Evolutionary conservation across 2,888 invertebrate species (phyloP), one percentile per base, ranked within the genome.

Genomic region (Heliconius charithonia): DNA sequence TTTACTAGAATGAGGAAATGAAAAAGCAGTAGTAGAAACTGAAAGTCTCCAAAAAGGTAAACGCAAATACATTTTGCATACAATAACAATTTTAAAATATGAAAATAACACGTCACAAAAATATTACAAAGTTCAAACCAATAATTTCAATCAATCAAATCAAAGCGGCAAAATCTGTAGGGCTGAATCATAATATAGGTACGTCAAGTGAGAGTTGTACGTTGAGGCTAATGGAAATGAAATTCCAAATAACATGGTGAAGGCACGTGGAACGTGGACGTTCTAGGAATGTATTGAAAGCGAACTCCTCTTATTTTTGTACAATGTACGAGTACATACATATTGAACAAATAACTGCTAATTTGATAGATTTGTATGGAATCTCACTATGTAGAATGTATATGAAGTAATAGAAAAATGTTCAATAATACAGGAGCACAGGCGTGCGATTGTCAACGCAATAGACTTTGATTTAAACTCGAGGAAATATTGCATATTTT

Each of bases 221-320:
- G 62, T 62, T n/a, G 19, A 56, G 62, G 76, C 45, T 66, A 73
- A 76, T 79, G 63, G 76, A 76, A 76, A 79, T 79, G 72, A 63
- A 79, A 76, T 77, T 76, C 56, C 76, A 76, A 79, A 76, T 79
- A 76, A 76, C 73, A 51, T 69, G 72, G 76, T 73, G 56, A 56
- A 56, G 56, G 72, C 70, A 67, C 67, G 71, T 75, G 75, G 70
- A 41, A 59, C 67, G 71, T 75, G 75, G 71, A 56, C 56, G 67
- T 71, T 75, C 66, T 63, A 74, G 62, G 56, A 74, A 73, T 76
- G 73, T 56, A 75, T 59, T 73, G 59, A 63, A 63, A 73, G 77
- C 25, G 66, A 62, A 77, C 63, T 32, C 71, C 70, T 77, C 51
- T 71, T 25, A 71, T 77, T 71, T 25, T 62, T 63, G 70, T 62